These are phyloP conservation scores for Cassiopea andromeda DNA, from an alignment of 30 jellyfish, hydroid and myxozoan species.

Conservation along the genomic window DNA sequence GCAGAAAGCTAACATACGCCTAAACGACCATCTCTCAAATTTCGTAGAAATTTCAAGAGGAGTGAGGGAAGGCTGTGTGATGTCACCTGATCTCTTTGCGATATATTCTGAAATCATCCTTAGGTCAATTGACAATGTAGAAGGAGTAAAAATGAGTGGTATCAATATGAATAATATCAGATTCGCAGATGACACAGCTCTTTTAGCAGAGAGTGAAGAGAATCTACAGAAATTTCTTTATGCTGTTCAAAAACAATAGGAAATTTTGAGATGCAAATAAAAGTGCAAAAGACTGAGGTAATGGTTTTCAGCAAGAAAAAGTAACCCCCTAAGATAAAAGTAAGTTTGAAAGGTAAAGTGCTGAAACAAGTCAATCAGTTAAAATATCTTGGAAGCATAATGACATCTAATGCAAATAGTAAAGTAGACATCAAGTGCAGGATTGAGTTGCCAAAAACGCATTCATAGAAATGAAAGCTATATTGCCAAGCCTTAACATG, in stretches of 20 bases:
- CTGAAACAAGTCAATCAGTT: not conserved
- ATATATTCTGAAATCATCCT: slow-evolving; percentile 3
- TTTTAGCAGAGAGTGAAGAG: not conserved
- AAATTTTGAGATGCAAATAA: not conserved
- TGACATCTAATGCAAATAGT: not conserved
- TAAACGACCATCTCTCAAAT: not conserved
- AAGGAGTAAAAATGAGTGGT: not conserved
- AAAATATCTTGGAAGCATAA: not conserved
- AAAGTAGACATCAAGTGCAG: not conserved
- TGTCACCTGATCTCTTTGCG: slow-evolving; percentile 13
- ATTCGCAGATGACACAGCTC: slow-evolving; percentile 24
- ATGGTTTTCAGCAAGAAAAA: not conserved
- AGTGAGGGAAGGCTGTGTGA: not conserved
- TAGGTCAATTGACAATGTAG: not conserved
- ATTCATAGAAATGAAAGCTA: not conserved
- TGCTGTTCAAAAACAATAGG: not conserved
- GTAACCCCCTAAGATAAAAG: not conserved
- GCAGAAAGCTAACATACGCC: not conserved
- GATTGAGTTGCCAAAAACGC: slow-evolving; percentile 1
- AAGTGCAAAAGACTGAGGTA: not conserved
- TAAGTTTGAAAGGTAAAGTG: not conserved
- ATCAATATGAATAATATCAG: slow-evolving; percentile 2
- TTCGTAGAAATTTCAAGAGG: not conserved
- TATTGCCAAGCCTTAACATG: not conserved
- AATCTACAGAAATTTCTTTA: not conserved